These are phyloP conservation scores for Cyphomyrmex costatus DNA, from an alignment of 1,140 invertebrate species.

Conservation along the genomic window DNA sequence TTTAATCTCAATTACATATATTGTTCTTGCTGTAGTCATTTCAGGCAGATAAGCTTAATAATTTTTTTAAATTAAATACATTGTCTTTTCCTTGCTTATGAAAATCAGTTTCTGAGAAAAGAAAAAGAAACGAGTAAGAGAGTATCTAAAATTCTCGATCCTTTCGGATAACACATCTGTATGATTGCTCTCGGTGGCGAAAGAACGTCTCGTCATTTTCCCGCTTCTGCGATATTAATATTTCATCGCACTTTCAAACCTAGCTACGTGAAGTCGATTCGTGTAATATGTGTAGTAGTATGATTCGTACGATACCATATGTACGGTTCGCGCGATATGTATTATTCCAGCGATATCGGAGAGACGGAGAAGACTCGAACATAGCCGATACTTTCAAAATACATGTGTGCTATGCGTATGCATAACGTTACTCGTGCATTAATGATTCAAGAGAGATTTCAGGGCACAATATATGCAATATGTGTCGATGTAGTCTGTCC, in stretches of 20 bases:
- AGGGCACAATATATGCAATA: background rate
- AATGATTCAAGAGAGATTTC: slow-evolving; percentile 14
- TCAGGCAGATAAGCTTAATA: background rate
- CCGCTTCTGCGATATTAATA: slow-evolving; percentile 35
- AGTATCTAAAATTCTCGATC: background rate
- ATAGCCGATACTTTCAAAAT: background rate
- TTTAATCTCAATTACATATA: background rate
- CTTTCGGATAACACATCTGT: background rate
- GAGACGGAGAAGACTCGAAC: background rate
- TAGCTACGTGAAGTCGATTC: background rate
- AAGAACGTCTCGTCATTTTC: background rate
- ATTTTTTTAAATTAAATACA: slow-evolving; percentile 8
- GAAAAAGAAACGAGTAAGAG: background rate
- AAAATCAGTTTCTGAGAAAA: background rate
- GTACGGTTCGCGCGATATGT: slow-evolving; percentile 26
- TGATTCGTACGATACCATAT: background rate
- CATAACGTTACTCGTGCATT: slow-evolving; percentile 11
- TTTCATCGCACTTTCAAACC: slow-evolving; percentile 28
- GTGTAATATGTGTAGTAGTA: background rate
- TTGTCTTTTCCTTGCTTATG: background rate
- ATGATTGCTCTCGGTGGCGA: background rate
- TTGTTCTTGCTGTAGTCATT: background rate
- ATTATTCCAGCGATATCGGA: slow-evolving; percentile 39
- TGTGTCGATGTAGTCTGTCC: background rate
- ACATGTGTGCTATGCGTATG: slow-evolving; percentile 9